phyloP scores from a whole-genome alignment of 2,797 vertebrate species.

The Falco berigora region DNA sequence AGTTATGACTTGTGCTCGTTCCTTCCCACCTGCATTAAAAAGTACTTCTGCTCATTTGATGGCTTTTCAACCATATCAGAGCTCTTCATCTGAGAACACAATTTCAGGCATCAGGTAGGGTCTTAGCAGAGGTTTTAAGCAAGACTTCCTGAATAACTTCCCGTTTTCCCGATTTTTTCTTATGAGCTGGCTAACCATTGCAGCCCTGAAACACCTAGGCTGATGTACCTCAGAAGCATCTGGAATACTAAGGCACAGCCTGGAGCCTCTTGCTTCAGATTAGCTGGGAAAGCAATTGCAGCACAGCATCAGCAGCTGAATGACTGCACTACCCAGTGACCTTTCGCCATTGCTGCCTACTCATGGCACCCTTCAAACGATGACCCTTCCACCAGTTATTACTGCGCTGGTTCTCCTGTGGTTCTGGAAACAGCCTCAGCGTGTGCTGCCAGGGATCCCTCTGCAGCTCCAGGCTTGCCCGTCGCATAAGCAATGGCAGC shows the following conservation, averaged over 20 bases:
- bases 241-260: not conserved
- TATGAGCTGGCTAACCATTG: not conserved
- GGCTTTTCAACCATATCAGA: not conserved
- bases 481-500: not conserved
- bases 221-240: not conserved
- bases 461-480: not conserved
- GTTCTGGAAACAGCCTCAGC: not conserved
- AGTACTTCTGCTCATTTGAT: not conserved
- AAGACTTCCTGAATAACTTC: not conserved
- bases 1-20: not conserved
- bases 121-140: not conserved
- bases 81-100: not conserved
- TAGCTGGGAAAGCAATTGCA: not conserved
- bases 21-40: not conserved
- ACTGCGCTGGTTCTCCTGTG: not conserved
- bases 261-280: not conserved
- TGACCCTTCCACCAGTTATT: not conserved
- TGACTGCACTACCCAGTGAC: not conserved
- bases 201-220: not conserved
- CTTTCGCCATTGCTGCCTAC: not conserved
- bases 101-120: not conserved
- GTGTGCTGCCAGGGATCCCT: not conserved
- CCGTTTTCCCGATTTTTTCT: not conserved
- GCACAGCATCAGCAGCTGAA: not conserved
- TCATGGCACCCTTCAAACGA: not conserved